phyloP scores from a whole-genome alignment of 2,797 vertebrate species.

The Novumbra hubbsi region DNA sequence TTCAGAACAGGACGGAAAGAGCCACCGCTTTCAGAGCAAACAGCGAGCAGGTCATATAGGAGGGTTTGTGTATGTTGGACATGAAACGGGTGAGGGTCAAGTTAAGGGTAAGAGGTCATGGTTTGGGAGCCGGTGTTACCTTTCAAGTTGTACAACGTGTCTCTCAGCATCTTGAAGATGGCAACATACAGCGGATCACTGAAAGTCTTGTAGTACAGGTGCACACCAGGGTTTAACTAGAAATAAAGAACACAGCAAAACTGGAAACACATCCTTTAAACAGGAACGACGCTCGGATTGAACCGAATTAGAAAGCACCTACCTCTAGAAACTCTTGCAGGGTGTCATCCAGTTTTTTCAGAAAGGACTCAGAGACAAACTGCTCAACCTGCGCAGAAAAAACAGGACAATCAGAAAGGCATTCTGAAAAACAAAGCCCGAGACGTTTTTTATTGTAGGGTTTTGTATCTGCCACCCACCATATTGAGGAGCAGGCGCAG shows the following conservation, averaged over 20 bases:
- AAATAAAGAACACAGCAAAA: constrained; percentile 16
- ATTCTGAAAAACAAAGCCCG: neutral
- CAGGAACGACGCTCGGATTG: neutral
- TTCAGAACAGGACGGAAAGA: neutral
- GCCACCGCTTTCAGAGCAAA: neutral
- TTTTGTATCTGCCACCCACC: constrained; percentile 65
- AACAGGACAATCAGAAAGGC: neutral
- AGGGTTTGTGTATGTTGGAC: neutral
- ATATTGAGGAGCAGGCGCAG: constrained; percentile 88
- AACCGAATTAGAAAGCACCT: constrained; percentile 1
- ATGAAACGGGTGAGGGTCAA: neutral
- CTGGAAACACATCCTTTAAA: neutral
- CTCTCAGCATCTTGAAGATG: constrained; percentile 96
- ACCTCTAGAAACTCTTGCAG: constrained; percentile 83
- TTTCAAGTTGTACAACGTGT: constrained; percentile 92
- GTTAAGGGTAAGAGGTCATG: neutral
- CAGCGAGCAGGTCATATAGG: neutral
- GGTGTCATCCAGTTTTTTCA: constrained; percentile 84
- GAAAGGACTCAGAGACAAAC: constrained; percentile 85
- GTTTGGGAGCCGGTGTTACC: constrained; percentile 66
- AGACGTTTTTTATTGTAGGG: neutral
- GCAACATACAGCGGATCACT: constrained; percentile 93
- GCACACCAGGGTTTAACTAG: constrained; percentile 74
- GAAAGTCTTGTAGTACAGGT: constrained; percentile 89
- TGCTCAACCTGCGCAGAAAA: constrained; percentile 79